These are phyloP conservation scores for Coleophora flavipennella DNA, from an alignment of 2,888 invertebrate species.

Conservation along the genomic window DNA sequence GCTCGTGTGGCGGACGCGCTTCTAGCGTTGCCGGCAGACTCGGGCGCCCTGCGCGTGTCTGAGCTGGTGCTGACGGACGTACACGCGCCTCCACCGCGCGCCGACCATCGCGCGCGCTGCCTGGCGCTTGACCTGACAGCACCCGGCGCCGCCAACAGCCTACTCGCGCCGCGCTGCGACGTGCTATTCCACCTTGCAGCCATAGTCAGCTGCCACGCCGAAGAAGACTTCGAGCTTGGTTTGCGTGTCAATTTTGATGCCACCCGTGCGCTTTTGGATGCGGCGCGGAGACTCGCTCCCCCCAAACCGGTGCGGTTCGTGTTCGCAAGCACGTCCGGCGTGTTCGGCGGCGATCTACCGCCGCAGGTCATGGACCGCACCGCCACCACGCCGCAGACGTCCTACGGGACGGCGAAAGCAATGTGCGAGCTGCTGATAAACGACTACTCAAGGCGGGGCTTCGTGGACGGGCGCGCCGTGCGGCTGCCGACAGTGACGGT, in stretches of 20 bases:
- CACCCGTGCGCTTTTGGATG: conserved; percentile 45
- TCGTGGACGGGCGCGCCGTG: conserved; percentile 40
- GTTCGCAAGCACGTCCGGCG: conserved; percentile 46
- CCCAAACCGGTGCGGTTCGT: conserved; percentile 25
- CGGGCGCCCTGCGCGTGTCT: conserved; percentile 21
- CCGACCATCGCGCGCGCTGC: conserved; percentile 27
- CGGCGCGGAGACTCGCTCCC: conserved; percentile 22
- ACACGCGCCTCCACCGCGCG: conserved; percentile 10
- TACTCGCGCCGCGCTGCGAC: conserved; percentile 28
- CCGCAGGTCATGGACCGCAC: conserved; percentile 34
- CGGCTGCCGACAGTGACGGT: conserved; percentile 55
- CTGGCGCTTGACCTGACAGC: conserved; percentile 25
- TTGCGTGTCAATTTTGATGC: conserved; percentile 49
- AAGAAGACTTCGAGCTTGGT: conserved; percentile 50
- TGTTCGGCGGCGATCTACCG: conserved; percentile 45
- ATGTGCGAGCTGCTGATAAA: conserved; percentile 50
- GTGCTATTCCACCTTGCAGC: conserved; percentile 54
- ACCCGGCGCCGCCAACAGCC: conserved; percentile 26
- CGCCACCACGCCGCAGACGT: conserved; percentile 43
- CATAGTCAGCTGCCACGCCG: conserved; percentile 54
- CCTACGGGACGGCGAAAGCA: conserved; percentile 55
- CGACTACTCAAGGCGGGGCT: conserved; percentile 52
- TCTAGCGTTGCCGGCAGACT: conserved; percentile 11
- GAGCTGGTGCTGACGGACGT: conserved; percentile 25
- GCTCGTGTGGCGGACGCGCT: conserved; percentile 19